Conservation (phyloP, 2,113 vertebrate species). For the Orthonyx spaldingii region DNA sequence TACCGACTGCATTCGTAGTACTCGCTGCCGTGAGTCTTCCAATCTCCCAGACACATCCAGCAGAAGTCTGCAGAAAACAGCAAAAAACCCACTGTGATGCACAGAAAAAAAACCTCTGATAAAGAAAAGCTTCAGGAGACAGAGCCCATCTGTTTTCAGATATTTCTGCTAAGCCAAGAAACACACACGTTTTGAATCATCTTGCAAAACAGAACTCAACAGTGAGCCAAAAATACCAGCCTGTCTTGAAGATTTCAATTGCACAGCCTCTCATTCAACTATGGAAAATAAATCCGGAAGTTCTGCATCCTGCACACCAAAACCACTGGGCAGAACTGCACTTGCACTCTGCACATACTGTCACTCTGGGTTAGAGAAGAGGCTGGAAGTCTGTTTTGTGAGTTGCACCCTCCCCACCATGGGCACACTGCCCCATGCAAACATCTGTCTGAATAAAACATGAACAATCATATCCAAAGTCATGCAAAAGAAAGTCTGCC, state of each 20-base stretch:
- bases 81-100: neutral
- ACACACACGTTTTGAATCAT: neutral
- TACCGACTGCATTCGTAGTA: slow-evolving; percentile 99
- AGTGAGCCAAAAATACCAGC: slow-evolving; percentile 1
- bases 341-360: neutral
- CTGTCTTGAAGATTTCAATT: neutral
- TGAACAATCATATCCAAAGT: neutral
- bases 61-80: slow-evolving; percentile 88
- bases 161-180: slow-evolving; percentile 30
- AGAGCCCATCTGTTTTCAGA: neutral
- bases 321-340: neutral
- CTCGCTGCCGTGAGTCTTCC: slow-evolving; percentile 99
- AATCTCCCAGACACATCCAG: slow-evolving; percentile 99
- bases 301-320: neutral
- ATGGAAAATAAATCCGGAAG: neutral
- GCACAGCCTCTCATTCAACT: neutral
- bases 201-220: neutral
- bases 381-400: neutral
- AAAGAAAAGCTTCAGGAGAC: slow-evolving; percentile 30
- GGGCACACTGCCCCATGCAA: neutral
- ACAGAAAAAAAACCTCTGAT: neutral
- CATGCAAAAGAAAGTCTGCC: neutral
- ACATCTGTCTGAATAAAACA: neutral
- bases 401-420: neutral
- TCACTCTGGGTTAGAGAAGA: neutral